phyloP scores from a whole-genome alignment of 2,888 invertebrate species.

The Drosophila merina region DNA sequence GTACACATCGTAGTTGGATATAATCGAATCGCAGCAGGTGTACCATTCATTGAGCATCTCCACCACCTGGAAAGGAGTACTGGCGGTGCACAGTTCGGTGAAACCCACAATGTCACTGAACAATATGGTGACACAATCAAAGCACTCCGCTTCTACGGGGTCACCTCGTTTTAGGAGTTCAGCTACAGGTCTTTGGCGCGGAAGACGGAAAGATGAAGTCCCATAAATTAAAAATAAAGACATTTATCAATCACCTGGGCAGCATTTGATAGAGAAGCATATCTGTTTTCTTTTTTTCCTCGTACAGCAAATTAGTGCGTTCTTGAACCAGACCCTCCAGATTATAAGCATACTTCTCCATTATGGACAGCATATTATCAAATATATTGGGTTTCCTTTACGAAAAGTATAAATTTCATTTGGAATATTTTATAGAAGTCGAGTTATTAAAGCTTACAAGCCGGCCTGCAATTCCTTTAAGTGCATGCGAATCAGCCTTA shows the following conservation, averaged over 20 bases:
- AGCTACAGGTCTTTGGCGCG: slow-evolving; percentile 88
- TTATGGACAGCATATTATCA: slow-evolving; percentile 94
- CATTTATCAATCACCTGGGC: slow-evolving; percentile 87
- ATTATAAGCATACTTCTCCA: slow-evolving; percentile 96
- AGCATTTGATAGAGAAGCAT: slow-evolving; percentile 93
- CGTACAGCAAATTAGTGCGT: slow-evolving; percentile 90
- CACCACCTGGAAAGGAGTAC: slow-evolving; percentile 93
- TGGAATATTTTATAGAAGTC: neutral
- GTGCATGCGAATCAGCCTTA: slow-evolving; percentile 89
- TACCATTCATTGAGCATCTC: slow-evolving; percentile 94
- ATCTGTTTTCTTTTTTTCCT: slow-evolving; percentile 94
- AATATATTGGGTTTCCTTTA: slow-evolving; percentile 92
- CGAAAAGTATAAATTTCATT: neutral
- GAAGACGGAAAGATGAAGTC: too few relatives aligned
- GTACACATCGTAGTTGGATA: slow-evolving; percentile 93
- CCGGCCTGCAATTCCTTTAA: slow-evolving; percentile 93
- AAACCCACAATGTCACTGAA: slow-evolving; percentile 95
- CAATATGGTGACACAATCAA: slow-evolving; percentile 92
- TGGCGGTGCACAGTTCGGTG: slow-evolving; percentile 90
- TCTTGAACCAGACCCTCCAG: slow-evolving; percentile 93
- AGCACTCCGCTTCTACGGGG: slow-evolving; percentile 91
- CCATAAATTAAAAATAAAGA: too few relatives aligned
- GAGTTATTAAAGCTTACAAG: slow-evolving; percentile 83
- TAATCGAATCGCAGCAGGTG: slow-evolving; percentile 94
- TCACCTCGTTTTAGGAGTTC: slow-evolving; percentile 92